Evolutionary conservation across 2,888 invertebrate genomes (phyloP), one percentile per base, ranked within the genome.

Genomic region (Lochmaea capreae): DNA sequence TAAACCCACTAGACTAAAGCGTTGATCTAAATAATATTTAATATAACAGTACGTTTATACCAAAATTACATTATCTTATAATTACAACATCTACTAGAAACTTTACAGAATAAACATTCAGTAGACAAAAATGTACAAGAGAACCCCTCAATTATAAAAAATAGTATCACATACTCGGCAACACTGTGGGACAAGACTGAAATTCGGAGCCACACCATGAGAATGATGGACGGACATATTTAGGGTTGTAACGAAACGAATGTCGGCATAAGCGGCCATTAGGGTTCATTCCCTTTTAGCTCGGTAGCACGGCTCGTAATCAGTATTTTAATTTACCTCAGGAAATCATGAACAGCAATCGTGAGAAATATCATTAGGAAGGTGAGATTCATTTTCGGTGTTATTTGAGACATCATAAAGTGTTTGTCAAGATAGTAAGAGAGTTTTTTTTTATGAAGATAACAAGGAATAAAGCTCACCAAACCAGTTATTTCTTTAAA

Each of bases 241-340:
- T 80, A 77, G 82, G 82, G 82, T 81, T 81, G 82, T 79, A 79
- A 80, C 77, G 77, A 75, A 76, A 77, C 77, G 77, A 76, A 77
- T 77, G 77, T 72, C 70, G 71, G 72, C 67, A 71, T 68, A 77
- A 76, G 79, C 78, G 77, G 81, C 80, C 80, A 81, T 81, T 80
- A 81, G 73, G 67, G 69, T 67, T 58, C 67, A 65, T 74, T 76
- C 75, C 74, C 74, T 73, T 76, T 74, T 65, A 67, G 67, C 68
- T 74, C 46, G 52, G 62, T 65, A 63, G 62, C 62, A 63, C 62
- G 39, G 58, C 33, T 68, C n/a, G 72, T 78, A 78, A 77, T 76
- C 72, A 76, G 71, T 71, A 70, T 76, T 76, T 75, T 76, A 75
- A 76, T 76, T 76, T 76, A 74, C 74, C 68, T 67, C 67, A 74